Evolutionary conservation across 2,888 invertebrate genomes (phyloP), one percentile per base, ranked within the genome.

Genomic region (Eustalomyia histrio): DNA sequence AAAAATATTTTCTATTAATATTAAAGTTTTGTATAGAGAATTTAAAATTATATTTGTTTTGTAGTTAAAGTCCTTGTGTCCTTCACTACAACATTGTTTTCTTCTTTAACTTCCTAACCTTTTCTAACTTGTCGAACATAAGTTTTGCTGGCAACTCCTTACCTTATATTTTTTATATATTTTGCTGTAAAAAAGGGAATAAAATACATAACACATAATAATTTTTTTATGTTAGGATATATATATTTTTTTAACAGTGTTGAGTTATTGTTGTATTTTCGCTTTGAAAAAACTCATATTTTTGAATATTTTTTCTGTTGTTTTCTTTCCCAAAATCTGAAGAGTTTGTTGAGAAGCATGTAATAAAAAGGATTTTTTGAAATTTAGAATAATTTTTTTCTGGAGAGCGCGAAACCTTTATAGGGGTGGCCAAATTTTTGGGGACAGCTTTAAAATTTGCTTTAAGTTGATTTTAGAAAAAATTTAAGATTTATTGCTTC

Each of bases 1-100:
- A 47, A 47, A n/a, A 47, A n/a, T 47, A 47, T 47, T 29, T 29
- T 6, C 43, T 47, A 47, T 47, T 47, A n/a, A 47, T 72, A 12
- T 63, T 55, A 53, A 24, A 33, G 50, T 60, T 71, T 58, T 60
- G 55, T 10, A 8, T 6, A 29, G 17, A 50, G 29, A 47, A 67
- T 58, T 79, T 65, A 35, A 73, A 64, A 47, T 39, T 39, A 39
- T 39, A 2, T 39, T 39, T 47, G n/a, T 47, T n/a, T n/a, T 47
- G 14, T 47, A 14, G 43, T 39, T 39, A 85, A 84, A 84, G 84
- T 24, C 47, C 43, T 18, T 6, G 10, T 57, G 55, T 12, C 47
- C 47, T 57, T 50, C 9, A 9, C 43, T 29, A 29, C 52, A 64
- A 33, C 6, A 18, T 52, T 61, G 12, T 12, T 21, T 50, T 52